Evolutionary conservation across 2,888 invertebrate genomes (phyloP), one percentile per base, ranked within the genome.

Genomic region (Pachliopta kotzebuea): DNA sequence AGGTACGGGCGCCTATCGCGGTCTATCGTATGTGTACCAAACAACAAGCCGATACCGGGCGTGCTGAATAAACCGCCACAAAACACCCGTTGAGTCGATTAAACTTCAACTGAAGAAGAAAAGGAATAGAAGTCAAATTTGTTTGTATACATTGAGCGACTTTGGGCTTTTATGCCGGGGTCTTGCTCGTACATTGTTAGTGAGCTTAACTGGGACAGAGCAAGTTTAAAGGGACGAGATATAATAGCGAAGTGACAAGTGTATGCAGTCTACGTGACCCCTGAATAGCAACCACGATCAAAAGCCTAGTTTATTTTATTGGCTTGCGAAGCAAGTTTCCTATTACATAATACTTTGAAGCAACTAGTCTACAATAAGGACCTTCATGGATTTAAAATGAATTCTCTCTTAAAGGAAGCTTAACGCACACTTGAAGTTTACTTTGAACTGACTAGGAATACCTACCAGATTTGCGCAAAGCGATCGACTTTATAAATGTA

Each of bases 301-400:
- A 21, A 11, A 52, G 21, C 21, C 11, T 21, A 11, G 50, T n/a
- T 52, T 20, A n/a, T 18, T 45, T 45, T 45, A 45, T 45, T n/a
- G n/a, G n/a, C n/a, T 45, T 45, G 45, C 6, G 45, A n/a, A 45
- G n/a, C 45, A 2, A 45, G 37, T 37, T 14, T 37, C 37, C 14
- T 45, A 45, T 45, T 45, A 45, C 45, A 45, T 45, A 45, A n/a
- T 45, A 45, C n/a, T 8, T 45, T n/a, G 8, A 45, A 6, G 11
- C 6, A 45, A n/a, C 45, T 45, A n/a, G 45, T n/a, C n/a, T n/a
- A n/a, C n/a, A n/a, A n/a, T n/a, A n/a, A n/a, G n/a, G n/a, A n/a
- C n/a, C n/a, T n/a, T n/a, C n/a, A n/a, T n/a, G n/a, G 45, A 56
- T 60, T 64, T 26, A 42, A 54, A 60, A 64, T 60, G 60, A 31